These are phyloP conservation scores for Ageneiosus marmoratus DNA, from an alignment of 2,113 vertebrate species.

Conservation along the genomic window DNA sequence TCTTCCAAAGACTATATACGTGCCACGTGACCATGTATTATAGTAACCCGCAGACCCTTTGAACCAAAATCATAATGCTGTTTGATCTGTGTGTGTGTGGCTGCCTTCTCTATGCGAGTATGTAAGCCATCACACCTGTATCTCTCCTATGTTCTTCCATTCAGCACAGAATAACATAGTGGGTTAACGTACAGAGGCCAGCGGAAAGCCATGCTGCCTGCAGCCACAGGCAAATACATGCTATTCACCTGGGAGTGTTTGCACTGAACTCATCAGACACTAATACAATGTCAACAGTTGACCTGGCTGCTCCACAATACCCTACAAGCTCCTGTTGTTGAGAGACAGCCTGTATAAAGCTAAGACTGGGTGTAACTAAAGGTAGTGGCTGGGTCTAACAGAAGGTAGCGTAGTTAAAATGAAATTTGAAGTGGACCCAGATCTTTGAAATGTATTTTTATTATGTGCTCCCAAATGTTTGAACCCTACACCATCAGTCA, in stretches of 20 bases:
- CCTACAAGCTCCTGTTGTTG: conserved; percentile 2
- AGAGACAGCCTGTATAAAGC: not conserved
- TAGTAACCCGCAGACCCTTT: conserved; percentile 6
- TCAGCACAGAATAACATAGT: conserved; percentile 42
- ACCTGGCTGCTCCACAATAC: conserved; percentile 28
- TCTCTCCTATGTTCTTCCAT: conserved; percentile 28
- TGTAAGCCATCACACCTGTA: conserved; percentile 46
- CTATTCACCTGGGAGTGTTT: conserved; percentile 53
- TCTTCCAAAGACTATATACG: not conserved
- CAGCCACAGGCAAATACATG: conserved; percentile 51
- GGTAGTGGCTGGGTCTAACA: conserved; percentile 2
- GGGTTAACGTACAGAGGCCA: conserved; percentile 29
- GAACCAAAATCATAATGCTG: conserved; percentile 21
- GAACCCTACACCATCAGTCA: not conserved
- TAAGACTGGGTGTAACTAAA: not conserved
- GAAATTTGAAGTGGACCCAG: not conserved
- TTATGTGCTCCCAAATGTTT: not conserved
- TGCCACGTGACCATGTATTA: conserved; percentile 1
- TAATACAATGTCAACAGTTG: conserved; percentile 58
- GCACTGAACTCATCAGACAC: conserved; percentile 47
- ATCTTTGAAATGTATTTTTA: too few relatives aligned
- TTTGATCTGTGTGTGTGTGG: not conserved
- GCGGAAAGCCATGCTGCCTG: conserved; percentile 42
- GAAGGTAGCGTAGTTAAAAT: too few relatives aligned
- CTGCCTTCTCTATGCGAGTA: not conserved